Percentiles rank a stretch among this genome's conserved stretches.
phyloP scores from a whole-genome alignment of 2,797 vertebrate genomes.

The Furcifer pardalis region DNA sequence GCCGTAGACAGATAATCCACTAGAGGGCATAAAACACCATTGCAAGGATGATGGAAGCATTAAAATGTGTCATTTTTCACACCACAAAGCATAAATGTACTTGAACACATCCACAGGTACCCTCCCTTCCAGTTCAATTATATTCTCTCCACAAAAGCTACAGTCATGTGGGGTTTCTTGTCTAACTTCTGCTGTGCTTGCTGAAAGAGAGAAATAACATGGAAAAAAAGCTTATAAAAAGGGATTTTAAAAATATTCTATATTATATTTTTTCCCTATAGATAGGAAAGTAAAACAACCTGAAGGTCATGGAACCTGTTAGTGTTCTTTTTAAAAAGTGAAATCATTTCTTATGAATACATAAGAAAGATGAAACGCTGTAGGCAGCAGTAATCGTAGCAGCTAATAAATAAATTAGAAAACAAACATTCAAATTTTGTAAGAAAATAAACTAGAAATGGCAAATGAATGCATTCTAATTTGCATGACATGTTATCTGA shows the following conservation, averaged over 20 bases:
- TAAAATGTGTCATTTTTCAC: slow-evolving; percentile 31
- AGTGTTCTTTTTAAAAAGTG: slow-evolving; percentile 45
- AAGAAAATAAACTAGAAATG: neutral
- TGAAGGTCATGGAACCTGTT: slow-evolving; percentile 20
- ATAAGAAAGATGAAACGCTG: neutral
- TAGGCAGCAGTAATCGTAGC: neutral
- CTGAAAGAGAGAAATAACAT: slow-evolving; percentile 26
- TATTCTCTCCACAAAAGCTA: slow-evolving; percentile 38
- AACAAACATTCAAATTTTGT: neutral
- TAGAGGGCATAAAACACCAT: slow-evolving; percentile 75
- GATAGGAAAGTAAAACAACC: slow-evolving; percentile 49
- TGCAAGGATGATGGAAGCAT: slow-evolving; percentile 58
- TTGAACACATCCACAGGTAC: slow-evolving; percentile 21
- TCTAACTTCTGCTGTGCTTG: slow-evolving; percentile 33
- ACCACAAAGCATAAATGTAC: slow-evolving; percentile 32
- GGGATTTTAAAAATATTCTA: slow-evolving; percentile 39
- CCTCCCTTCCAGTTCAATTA: slow-evolving; percentile 49
- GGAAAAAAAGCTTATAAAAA: slow-evolving; percentile 34
- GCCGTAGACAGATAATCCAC: slow-evolving; percentile 48
- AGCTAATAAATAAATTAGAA: slow-evolving; percentile 14
- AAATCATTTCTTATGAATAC: slow-evolving; percentile 23
- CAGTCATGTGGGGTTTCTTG: slow-evolving; percentile 44
- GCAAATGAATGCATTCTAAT: neutral
- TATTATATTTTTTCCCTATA: too few relatives aligned
- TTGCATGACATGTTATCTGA: neutral